Evolutionary conservation across 2,797 vertebrate genomes (phyloP), one percentile per base, ranked within the genome.

Genomic region (Petrocephalus schoutedeni): DNA sequence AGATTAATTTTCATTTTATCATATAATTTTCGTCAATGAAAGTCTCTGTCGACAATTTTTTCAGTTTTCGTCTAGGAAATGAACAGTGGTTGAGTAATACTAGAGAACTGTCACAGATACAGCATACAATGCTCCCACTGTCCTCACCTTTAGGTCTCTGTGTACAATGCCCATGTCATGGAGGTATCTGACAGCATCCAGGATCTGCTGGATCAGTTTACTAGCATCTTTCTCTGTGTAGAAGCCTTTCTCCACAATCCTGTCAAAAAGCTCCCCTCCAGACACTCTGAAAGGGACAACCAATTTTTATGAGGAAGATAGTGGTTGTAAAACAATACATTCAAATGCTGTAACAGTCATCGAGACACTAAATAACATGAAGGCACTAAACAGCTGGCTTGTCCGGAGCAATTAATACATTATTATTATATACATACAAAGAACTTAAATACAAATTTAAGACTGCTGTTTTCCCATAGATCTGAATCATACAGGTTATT

Each of bases 241-340:
- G 95, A 99, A 99, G 7, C 98, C 98, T 92, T 99, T 99, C 92
- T 99, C 98, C 91, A 99, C 97, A 0, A 99, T 99, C 92, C 98
- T 95, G 93, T 99, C 98, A 4, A 99, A 99, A 87, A 99, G 94
- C 89, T 99, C 98, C 0, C 98, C 98, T 0, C 98, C 98, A 0
- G 98, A 99, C 53, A 99, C 98, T 71, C 98, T 99, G 4, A 4
- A 87, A 84, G 28, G 8, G 23, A 88, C 7, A 16, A 10, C 3
- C 21, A 14, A 28, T 14, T 64, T 59, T 19, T 77, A 77, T n/a
- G 0, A 45, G 16, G 71, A 77, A 77, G 71, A 74, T 0, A 74
- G 14, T 41, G 14, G 5, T 77, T 45, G n/a, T 21, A 36, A 45
- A 58, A 49, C 12, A 16, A n/a, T 49, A 45, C 49, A 12, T 82